Evolutionary conservation across 1,140 invertebrate species (phyloP).

Genomic region (Scylla paramamosain): DNA sequence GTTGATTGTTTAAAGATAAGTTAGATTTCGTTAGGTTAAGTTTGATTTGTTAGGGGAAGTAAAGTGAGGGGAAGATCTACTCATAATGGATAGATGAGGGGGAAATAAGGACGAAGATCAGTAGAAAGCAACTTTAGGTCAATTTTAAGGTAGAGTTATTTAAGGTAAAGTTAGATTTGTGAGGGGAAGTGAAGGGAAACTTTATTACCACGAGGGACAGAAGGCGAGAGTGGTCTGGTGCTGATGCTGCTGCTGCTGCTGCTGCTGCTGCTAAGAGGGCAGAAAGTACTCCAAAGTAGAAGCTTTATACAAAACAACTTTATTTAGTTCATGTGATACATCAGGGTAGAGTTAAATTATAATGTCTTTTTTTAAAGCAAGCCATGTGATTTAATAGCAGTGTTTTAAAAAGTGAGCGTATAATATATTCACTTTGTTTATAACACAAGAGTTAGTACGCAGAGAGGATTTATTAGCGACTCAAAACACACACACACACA

Average conservation of each 20-base stretch:
- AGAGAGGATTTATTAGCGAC: neutral
- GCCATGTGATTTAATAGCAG: conserved; percentile 51
- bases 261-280: neutral
- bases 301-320: conserved; percentile 67
- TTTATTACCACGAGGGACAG: neutral
- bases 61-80: neutral
- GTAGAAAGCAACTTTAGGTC: too few species aligned
- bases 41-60: neutral
- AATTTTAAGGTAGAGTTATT: neutral
- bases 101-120: neutral
- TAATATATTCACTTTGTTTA: conserved; percentile 38
- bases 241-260: neutral
- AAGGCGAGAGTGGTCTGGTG: neutral
- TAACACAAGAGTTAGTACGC: conserved; percentile 41
- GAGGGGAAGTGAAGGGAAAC: neutral
- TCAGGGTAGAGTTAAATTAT: conserved; percentile 56
- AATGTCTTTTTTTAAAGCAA: conserved; percentile 54
- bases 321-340: conserved; percentile 62
- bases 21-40: too few species aligned
- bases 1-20: too few species aligned
- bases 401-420: conserved; percentile 6
- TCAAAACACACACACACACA: neutral
- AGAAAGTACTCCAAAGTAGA: conserved; percentile 59
- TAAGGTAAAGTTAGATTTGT: neutral
- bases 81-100: neutral